phyloP scores from a whole-genome alignment of 2,797 vertebrate species.

The Xyrichtys novacula region DNA sequence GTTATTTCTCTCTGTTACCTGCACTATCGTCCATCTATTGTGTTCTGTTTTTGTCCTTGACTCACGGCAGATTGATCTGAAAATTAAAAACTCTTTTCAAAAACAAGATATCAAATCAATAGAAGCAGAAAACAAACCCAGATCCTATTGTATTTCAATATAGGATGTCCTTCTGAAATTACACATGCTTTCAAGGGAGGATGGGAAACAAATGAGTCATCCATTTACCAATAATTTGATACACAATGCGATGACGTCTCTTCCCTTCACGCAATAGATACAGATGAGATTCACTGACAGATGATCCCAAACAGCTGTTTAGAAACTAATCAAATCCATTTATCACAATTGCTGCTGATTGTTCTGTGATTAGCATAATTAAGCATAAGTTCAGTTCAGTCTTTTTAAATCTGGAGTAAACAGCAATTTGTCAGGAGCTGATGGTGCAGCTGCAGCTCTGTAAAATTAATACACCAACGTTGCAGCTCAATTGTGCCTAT shows the following conservation, averaged over 20 bases:
- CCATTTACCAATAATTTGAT: slow-evolving; percentile 22
- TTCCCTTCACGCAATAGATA: slow-evolving; percentile 1
- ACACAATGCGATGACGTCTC: neutral
- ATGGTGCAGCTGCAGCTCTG: slow-evolving; percentile 47
- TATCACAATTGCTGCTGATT: slow-evolving; percentile 26
- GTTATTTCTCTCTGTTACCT: neutral
- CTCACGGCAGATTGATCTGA: neutral
- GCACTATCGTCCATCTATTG: neutral
- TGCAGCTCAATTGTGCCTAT: slow-evolving; percentile 44
- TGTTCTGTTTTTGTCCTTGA: neutral
- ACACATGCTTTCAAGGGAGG: slow-evolving; percentile 25
- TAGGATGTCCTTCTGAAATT: slow-evolving; percentile 37
- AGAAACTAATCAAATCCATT: slow-evolving; percentile 31
- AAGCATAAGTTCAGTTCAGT: slow-evolving; percentile 26
- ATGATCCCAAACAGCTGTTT: slow-evolving; percentile 24
- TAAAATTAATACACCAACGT: slow-evolving; percentile 31
- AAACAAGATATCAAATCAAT: slow-evolving; percentile 31
- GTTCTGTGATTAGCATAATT: slow-evolving; percentile 37
- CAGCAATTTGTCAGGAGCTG: slow-evolving; percentile 50
- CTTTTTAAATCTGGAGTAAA: slow-evolving; percentile 27
- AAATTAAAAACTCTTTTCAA: slow-evolving; percentile 1
- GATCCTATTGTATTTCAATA: slow-evolving; percentile 19
- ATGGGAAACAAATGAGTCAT: slow-evolving; percentile 14
- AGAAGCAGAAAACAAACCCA: slow-evolving; percentile 22
- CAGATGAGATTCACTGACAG: slow-evolving; percentile 17